Percentiles rank a stretch among this genome's conserved stretches.
These are phyloP conservation scores for Drosophila sordidula DNA, from an alignment of 2,888 invertebrate species.

Conservation along the genomic window DNA sequence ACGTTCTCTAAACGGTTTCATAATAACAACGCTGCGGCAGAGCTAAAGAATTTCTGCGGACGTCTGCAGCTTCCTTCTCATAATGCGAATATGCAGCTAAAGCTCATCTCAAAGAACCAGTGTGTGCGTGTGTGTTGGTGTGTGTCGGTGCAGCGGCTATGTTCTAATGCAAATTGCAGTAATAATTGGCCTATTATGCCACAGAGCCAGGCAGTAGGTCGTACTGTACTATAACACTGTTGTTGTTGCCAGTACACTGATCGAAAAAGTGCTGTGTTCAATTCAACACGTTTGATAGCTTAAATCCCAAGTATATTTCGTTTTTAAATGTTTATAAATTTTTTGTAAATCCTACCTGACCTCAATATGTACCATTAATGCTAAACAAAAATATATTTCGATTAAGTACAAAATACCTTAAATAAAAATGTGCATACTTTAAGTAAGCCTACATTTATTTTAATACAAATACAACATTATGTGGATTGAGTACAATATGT, in stretches of 20 bases:
- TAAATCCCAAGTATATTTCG: no score
- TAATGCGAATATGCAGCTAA: slow-evolving; percentile 49
- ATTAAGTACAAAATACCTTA: no score
- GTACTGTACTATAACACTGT: slow-evolving; percentile 58
- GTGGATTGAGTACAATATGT: no score
- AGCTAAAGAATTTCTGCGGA: slow-evolving; percentile 55
- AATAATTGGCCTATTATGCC: slow-evolving; percentile 80
- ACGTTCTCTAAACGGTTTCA: slow-evolving; percentile 82
- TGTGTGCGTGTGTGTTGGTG: slow-evolving; percentile 14
- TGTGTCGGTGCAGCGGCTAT: slow-evolving; percentile 40
- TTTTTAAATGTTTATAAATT: no score
- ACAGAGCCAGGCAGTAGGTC: slow-evolving; percentile 73
- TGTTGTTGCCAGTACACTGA: slow-evolving; percentile 18
- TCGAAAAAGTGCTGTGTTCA: not conserved
- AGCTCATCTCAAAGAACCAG: slow-evolving; percentile 41
- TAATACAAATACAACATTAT: no score
- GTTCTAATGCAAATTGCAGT: slow-evolving; percentile 79
- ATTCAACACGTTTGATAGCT: no score
- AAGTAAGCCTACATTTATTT: no score
- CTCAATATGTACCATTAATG: no score
- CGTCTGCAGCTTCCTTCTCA: slow-evolving; percentile 64
- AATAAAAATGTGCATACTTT: no score
- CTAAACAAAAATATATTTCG: no score
- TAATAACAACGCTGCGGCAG: slow-evolving; percentile 74
- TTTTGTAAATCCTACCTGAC: no score